Evolutionary conservation across 35 echinoderm and acorn worm genomes (phyloP), one percentile per base, ranked within the genome.

Genomic region (Amphiura filiformis): DNA sequence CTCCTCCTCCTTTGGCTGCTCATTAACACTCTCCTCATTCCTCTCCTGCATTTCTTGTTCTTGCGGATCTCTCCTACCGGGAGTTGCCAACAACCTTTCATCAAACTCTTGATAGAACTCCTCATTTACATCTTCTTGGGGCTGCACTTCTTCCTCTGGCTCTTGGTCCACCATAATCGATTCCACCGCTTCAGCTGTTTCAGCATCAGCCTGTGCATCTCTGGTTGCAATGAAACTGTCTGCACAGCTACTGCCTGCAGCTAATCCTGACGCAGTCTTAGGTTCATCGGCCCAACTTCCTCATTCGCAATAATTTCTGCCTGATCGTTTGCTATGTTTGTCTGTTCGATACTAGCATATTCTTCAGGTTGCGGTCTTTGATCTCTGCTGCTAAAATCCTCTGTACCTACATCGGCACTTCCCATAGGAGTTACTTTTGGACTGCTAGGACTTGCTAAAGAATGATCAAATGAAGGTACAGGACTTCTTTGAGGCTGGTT

Each of bases 131-230:
- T 70, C 26, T 26, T 5, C 26, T n/a, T 70, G 61, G 26, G 61
- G 61, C 61, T 70, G 61, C 61, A 70, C 2, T 70, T 70, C 61
- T 70, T 70, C 61, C 26, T 70, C 61, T 70, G 61, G 61, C 3
- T 70, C 61, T 70, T 70, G 61, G 26, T 70, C 61, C 26, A 70
- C 61, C 61, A 70, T 70, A n/a, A 70, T 70, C 7, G 61, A 70
- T 70, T 70, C 61, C 15, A 70, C 61, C 7, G 61, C 61, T 70
- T 70, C 61, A 26, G 61, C 61, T 26, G 61, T 70, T 23, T 70
- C 61, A 13, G 61, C 61, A 70, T 70, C 61, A 26, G 61, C 61
- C 26, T 70, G 61, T 70, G 7, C 61, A 70, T 70, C 61, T 70
- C 61, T 70, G 15, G 61, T 18, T 70, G 1, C 17, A 26, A 70